Evolutionary conservation across 2,888 invertebrate species (phyloP), one percentile per base, ranked within the genome.

Genomic region (Lepidocyrtoides sp.): DNA sequence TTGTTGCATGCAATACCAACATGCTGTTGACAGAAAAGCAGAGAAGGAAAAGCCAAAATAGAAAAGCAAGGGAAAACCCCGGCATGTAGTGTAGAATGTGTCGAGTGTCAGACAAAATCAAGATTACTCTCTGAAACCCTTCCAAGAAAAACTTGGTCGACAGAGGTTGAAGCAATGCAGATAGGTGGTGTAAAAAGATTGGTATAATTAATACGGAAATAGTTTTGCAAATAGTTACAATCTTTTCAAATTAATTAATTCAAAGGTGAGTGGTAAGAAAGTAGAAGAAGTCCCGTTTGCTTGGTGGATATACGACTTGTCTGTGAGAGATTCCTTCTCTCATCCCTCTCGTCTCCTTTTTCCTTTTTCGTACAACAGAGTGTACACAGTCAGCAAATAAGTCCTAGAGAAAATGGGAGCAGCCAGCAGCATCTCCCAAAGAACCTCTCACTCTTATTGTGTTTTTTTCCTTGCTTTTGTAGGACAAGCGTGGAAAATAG

Each of bases 211-310:
- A 90, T 84, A 90, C 32, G 41, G 63, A 79, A 90, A 90, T 90
- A 90, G 89, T 90, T 90, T 90, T 77, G 77, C 84, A 90, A 90
- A 90, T 90, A 90, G 89, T 90, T 90, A 79, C 89, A 89, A 41
- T 82, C 69, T 57, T 29, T 41, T 85, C 48, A 89, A 84, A 77
- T 66, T 84, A 90, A 90, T 90, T 90, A 90, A 77, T 90, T 84
- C 66, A 84, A 84, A 84, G 79, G 89, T 86, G 86, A 77, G 63
- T 63, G n/a, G n/a, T 20, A 32, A 0, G n/a, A 32, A 14, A 2
- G 4, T 1, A 57, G 4, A 57, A 3, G 17, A 57, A 17, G 2
- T 57, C 3, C 20, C 63, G 5, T 63, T 51, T 72, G 14, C 12
- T 69, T 23, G 54, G 29, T 29, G 17, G 29, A 79, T n/a, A 48